A percentile compares a stretch with the other conserved stretches of the same genome.
Evolutionary conservation across 1,140 invertebrate genomes (phyloP).

Genomic region (Antheraea pernyi): DNA sequence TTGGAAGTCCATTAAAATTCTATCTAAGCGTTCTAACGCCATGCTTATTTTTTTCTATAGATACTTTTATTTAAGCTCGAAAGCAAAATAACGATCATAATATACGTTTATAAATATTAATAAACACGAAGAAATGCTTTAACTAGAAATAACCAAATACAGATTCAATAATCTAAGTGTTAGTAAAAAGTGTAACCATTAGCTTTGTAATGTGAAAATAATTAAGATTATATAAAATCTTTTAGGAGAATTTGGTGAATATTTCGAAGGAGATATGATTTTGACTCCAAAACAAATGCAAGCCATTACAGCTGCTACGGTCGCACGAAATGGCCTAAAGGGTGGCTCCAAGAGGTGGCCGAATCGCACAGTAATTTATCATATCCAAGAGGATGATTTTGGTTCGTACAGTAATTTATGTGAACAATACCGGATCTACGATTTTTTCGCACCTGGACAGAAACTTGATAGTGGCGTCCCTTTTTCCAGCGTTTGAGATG

Average conservation of each 20-base stretch:
- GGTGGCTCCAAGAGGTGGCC: slow-evolving; percentile 81
- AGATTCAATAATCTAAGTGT: too few relatives aligned
- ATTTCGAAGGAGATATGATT: slow-evolving; percentile 77
- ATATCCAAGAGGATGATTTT: slow-evolving; percentile 82
- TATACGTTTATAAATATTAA: background rate
- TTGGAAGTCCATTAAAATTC: background rate
- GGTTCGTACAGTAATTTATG: slow-evolving; percentile 68
- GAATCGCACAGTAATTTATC: slow-evolving; percentile 81
- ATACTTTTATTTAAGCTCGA: too few relatives aligned
- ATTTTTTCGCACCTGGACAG: too few relatives aligned
- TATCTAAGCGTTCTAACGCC: background rate
- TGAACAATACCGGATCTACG: too few relatives aligned
- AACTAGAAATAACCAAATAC: too few relatives aligned
- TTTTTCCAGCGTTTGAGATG: too few relatives aligned
- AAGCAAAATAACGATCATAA: too few relatives aligned
- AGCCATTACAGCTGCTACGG: slow-evolving; percentile 42
- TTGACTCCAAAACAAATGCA: slow-evolving; percentile 47
- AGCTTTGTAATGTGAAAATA: too few relatives aligned
- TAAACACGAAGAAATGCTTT: background rate
- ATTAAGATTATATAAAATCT: background rate
- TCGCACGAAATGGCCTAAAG: slow-evolving; percentile 80
- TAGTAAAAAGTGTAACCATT: too few relatives aligned
- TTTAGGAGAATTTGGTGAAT: slow-evolving; percentile 61
- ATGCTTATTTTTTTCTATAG: background rate
- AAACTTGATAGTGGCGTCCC: too few relatives aligned